A percentile compares a stretch with the other conserved stretches of the same genome.
phyloP scores from a whole-genome alignment of 2,888 invertebrate genomes.

The Polietes domitor region DNA sequence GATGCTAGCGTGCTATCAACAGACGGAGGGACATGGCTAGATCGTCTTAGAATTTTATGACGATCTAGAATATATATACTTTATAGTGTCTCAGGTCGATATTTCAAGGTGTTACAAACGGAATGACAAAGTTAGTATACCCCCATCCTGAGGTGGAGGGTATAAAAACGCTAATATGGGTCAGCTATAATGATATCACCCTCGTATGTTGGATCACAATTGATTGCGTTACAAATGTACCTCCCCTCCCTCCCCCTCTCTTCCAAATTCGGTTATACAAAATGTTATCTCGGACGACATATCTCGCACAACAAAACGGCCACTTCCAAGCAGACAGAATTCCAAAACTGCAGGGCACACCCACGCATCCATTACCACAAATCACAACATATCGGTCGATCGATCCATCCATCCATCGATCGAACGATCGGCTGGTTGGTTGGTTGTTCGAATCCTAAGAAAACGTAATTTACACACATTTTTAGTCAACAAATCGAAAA shows the following conservation, averaged over 20 bases:
- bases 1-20: too few species aligned
- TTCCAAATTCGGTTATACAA: background rate
- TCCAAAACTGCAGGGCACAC: background rate
- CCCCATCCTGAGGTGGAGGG: too few species aligned
- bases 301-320: background rate
- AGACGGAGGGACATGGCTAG: too few species aligned
- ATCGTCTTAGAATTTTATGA: too few species aligned
- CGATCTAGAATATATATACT: too few species aligned
- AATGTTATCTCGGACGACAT: background rate
- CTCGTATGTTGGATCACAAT: background rate
- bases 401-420: background rate
- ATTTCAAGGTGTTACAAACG: too few species aligned
- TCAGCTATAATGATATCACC: background rate
- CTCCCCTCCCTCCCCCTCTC: too few species aligned
- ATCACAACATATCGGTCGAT: background rate
- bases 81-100: too few species aligned
- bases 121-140: too few species aligned
- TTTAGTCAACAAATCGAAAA: background rate
- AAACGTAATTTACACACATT: background rate
- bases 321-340: background rate
- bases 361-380: slow-evolving; percentile 5
- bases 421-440: background rate
- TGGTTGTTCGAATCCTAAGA: background rate
- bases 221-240: background rate
- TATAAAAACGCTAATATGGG: background rate